Percentiles rank a stretch among this genome's conserved stretches.
Conservation (phyloP, 2,113 vertebrate species). For the Epinephelus fuscoguttatus region DNA sequence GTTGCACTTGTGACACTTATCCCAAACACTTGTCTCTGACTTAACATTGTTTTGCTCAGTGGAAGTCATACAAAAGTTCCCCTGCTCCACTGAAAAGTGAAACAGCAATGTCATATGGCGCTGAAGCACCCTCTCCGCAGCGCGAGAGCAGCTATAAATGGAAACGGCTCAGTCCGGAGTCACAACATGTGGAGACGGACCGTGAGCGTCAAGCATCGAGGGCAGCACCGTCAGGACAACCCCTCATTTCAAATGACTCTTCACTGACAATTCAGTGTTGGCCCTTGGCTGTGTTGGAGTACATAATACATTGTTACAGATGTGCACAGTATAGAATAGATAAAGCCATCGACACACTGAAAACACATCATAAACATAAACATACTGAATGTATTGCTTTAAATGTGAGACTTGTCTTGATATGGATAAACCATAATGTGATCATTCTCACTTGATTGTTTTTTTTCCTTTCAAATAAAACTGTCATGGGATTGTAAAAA, state of each 20-base stretch:
- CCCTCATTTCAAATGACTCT: constrained; percentile 42
- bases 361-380: constrained; percentile 71
- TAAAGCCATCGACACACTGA: constrained; percentile 70
- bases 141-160: constrained; percentile 53
- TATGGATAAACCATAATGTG: constrained; percentile 42
- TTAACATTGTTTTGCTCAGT: constrained; percentile 50
- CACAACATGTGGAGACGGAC: constrained; percentile 43
- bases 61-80: constrained; percentile 59
- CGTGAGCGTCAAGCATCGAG: constrained; percentile 61
- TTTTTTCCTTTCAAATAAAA: constrained; percentile 42
- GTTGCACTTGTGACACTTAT: constrained; percentile 58
- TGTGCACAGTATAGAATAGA: constrained; percentile 68
- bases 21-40: constrained; percentile 51
- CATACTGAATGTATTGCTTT: constrained; percentile 79
- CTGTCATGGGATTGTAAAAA: constrained; percentile 58
- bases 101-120: constrained; percentile 59
- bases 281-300: constrained; percentile 59
- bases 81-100: constrained; percentile 35
- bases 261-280: constrained; percentile 48
- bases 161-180: constrained; percentile 46
- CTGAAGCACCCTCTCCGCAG: constrained; percentile 48
- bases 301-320: constrained; percentile 54
- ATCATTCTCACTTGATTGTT: constrained; percentile 70
- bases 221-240: constrained; percentile 34
- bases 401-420: constrained; percentile 62